Evolutionary conservation across 1,140 invertebrate species (phyloP), one percentile per base, ranked within the genome.

Genomic region (Lordiphosa collinella): DNA sequence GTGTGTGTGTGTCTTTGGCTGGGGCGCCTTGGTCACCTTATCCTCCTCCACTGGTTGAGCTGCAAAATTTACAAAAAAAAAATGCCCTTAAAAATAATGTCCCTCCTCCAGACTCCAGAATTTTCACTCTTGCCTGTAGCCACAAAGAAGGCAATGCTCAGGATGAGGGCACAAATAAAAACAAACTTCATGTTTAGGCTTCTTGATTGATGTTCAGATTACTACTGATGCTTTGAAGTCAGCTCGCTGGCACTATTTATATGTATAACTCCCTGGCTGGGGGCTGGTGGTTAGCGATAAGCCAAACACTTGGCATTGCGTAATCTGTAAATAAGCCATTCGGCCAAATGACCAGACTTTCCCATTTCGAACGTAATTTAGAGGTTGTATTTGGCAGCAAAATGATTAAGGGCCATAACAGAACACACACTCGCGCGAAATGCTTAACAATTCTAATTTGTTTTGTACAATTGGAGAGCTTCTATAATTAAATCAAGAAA

Each of bases 401-500:
- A 50, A 50, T 29, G 64, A 52, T 46, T 6, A 44, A 55, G 43
- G 47, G 35, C 44, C 44, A 53, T 66, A 62, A 66, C 61, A 54
- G 51, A 52, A 59, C 32, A 65, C 46, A 50, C 43, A 53, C n/a
- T 34, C 36, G 22, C 10, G 16, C 40, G 37, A 64, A 60, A 54
- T 44, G 54, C 48, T 58, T 50, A 73, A 80, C 66, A 79, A 43
- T 66, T 53, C 53, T 25, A 25, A 6, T 37, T 32, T 11, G 10
- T 64, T 65, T 65, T 66, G 46, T 66, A 67, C 62, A 67, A 46
- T 46, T 29, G 25, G 46, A n/a, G 52, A 67, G 46, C 40, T 58
- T 69, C 36, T 80, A 75, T 82, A 75, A 82, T 66, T 79, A 58
- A 80, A 82, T 44, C 62, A 22, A 22, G 44, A 53, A 34, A 11